phyloP scores from a whole-genome alignment of 2,797 vertebrate species.

The Molossus alvarezi region DNA sequence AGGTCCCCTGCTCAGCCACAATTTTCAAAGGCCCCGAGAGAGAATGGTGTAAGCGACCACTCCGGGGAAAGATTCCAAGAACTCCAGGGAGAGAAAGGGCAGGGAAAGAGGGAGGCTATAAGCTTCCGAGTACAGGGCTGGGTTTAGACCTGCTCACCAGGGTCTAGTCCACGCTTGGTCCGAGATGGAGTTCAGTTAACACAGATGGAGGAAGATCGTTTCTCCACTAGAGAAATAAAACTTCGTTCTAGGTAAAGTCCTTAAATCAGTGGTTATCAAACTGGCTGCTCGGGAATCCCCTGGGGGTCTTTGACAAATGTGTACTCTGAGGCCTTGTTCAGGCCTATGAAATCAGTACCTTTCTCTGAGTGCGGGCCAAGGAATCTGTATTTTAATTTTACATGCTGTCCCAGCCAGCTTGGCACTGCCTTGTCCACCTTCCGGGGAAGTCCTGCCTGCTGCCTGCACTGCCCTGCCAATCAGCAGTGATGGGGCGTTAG shows the following conservation, averaged over 20 bases:
- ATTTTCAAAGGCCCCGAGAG: background rate
- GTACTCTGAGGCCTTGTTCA: background rate
- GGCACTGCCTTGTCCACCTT: background rate
- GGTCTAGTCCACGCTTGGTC: background rate
- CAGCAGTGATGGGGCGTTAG: background rate
- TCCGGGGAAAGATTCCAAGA: background rate
- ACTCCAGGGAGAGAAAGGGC: background rate
- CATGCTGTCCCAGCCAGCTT: background rate
- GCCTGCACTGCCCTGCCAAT: background rate
- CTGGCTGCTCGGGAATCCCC: background rate
- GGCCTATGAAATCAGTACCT: background rate
- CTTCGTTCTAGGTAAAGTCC: background rate
- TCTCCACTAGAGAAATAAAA: background rate
- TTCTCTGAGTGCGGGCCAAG: background rate
- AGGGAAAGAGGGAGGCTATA: background rate
- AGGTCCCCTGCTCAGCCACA: background rate
- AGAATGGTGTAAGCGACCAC: background rate
- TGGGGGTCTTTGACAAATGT: background rate
- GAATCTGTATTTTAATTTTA: background rate
- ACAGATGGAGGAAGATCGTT: background rate
- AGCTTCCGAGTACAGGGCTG: background rate
- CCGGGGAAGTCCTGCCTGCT: background rate
- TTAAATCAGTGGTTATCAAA: background rate
- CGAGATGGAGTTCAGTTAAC: background rate
- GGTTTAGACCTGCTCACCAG: background rate